phyloP scores from a whole-genome alignment of 2,113 vertebrate species.

The Labeo catla region DNA sequence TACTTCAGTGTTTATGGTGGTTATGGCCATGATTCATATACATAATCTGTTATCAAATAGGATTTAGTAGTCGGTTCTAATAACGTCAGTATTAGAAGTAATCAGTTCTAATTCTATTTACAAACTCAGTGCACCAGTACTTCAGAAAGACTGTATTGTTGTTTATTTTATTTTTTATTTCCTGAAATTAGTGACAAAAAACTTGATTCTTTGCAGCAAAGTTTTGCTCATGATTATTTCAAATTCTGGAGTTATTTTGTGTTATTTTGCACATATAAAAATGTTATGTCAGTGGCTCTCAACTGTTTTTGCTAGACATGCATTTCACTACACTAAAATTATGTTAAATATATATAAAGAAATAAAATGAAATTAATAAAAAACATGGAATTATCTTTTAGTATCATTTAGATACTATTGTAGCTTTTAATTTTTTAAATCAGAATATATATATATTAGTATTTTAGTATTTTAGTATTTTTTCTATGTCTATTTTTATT shows the following conservation, averaged over 20 bases:
- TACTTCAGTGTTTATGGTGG: neutral
- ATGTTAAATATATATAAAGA: neutral
- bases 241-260: slow-evolving; percentile 63
- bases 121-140: neutral
- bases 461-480: no score
- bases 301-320: neutral
- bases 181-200: neutral
- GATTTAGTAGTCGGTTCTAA: neutral
- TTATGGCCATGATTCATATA: neutral
- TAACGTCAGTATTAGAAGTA: neutral
- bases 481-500: no score
- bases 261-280: neutral
- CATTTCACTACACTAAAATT: no score
- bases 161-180: neutral
- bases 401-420: no score
- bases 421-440: no score
- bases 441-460: no score
- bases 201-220: neutral
- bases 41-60: neutral
- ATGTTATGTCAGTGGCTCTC: neutral
- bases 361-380: no score
- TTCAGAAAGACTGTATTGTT: neutral
- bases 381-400: no score
- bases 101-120: neutral
- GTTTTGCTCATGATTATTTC: slow-evolving; percentile 64